These are phyloP conservation scores for Necrosyrtes monachus DNA, from an alignment of 2,797 vertebrate genomes.

Conservation along the genomic window DNA sequence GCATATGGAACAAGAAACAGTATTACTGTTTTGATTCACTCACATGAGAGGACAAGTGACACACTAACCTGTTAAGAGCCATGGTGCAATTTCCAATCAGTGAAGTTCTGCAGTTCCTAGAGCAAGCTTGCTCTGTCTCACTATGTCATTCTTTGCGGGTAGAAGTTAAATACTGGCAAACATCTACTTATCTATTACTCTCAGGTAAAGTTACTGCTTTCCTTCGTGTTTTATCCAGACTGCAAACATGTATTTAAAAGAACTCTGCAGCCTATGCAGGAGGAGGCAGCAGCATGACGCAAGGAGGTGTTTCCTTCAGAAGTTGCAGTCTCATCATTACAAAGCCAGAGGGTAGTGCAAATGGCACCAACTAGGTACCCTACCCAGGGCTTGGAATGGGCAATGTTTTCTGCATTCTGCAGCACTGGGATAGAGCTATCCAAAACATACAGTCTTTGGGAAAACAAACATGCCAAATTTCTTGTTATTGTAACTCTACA, in stretches of 20 bases:
- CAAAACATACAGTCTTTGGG: not conserved
- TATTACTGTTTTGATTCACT: not conserved
- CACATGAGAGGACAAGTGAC: fast-evolving
- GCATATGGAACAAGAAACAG: not conserved
- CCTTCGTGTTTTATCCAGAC: not conserved
- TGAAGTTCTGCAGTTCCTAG: not conserved
- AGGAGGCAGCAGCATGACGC: not conserved
- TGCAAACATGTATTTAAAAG: not conserved
- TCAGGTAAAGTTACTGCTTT: not conserved
- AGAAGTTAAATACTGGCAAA: not conserved
- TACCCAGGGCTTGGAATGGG: fast-evolving
- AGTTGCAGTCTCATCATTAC: fast-evolving
- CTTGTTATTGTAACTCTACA: fast-evolving
- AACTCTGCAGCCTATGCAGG: not conserved
- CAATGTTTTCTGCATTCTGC: not conserved
- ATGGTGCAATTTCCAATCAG: not conserved
- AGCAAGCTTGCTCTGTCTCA: not conserved
- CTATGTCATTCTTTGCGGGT: not conserved
- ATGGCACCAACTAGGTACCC: not conserved
- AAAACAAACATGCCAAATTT: not conserved
- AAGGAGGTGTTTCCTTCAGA: not conserved
- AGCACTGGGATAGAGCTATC: not conserved
- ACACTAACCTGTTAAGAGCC: not conserved
- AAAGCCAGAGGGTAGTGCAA: not conserved
- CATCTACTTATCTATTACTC: not conserved